Conservation (phyloP, 2,113 vertebrate genomes). For the Pelodiscus sinensis region DNA sequence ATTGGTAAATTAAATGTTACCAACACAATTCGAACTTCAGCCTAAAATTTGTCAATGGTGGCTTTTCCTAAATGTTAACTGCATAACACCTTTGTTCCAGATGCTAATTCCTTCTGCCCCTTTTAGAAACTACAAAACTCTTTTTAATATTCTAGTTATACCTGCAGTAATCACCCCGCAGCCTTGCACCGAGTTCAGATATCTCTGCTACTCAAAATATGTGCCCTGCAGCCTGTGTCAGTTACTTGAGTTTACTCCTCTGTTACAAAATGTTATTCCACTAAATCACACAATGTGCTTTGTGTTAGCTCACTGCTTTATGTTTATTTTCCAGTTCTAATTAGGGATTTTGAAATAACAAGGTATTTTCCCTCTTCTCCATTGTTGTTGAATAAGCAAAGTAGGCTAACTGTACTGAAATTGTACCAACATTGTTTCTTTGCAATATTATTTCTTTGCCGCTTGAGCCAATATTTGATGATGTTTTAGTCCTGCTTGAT, state of each 20-base stretch:
- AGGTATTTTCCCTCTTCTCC: background rate
- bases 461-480: background rate
- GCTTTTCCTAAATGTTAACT: background rate
- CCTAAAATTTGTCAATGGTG: background rate
- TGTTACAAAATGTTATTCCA: fast-evolving
- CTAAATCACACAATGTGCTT: background rate
- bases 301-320: slow-evolving; percentile 2
- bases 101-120: background rate
- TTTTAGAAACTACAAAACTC: background rate
- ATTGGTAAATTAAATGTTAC: background rate
- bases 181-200: background rate
- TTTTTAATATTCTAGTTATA: background rate
- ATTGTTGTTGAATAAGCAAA: slow-evolving; percentile 13
- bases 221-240: fast-evolving
- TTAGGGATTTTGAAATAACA: background rate
- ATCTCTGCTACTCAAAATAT: background rate
- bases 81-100: background rate
- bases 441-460: background rate
- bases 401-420: slow-evolving; percentile 10
- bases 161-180: background rate
- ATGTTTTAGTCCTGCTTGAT: fast-evolving
- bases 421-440: background rate
- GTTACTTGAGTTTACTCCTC: fast-evolving
- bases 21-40: background rate
- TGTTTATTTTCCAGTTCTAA: slow-evolving; percentile 27